Percentiles rank a stretch among this genome's conserved stretches.
Conservation (phyloP, 2,888 invertebrate species). For the Gastrophysa polygoni region DNA sequence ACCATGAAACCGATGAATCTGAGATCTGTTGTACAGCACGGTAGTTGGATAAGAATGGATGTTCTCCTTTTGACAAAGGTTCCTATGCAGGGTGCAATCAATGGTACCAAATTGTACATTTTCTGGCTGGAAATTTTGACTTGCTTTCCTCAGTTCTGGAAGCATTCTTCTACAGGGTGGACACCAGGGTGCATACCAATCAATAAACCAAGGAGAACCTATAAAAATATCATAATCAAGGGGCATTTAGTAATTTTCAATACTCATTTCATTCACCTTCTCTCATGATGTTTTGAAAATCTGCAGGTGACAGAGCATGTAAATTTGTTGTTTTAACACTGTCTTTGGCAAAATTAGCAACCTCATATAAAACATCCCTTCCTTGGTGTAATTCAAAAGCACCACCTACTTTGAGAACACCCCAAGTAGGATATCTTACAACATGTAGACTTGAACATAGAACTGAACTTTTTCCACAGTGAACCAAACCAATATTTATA, state of each 20-base stretch:
- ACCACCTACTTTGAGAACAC: conserved; percentile 74
- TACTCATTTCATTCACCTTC: conserved; percentile 55
- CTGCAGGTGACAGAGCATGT: conserved; percentile 67
- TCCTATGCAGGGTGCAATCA: conserved; percentile 69
- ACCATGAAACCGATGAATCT: conserved; percentile 64
- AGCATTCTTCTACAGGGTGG: conserved; percentile 74
- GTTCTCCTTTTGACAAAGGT: conserved; percentile 65
- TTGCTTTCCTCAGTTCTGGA: conserved; percentile 71
- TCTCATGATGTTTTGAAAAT: conserved; percentile 64
- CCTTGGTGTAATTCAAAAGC: conserved; percentile 78
- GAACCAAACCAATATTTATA: conserved; percentile 66
- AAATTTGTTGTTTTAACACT: conserved; percentile 64
- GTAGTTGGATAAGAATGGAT: conserved; percentile 71
- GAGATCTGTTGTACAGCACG: conserved; percentile 67
- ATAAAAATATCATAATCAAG: conserved; percentile 15
- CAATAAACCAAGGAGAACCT: conserved; percentile 68
- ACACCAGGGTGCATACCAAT: conserved; percentile 82
- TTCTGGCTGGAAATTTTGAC: conserved; percentile 60
- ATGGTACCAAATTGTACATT: conserved; percentile 68
- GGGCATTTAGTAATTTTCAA: not conserved
- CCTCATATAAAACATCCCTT: conserved; percentile 63
- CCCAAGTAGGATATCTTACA: conserved; percentile 70
- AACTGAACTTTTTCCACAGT: conserved; percentile 64
- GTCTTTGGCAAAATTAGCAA: conserved; percentile 70
- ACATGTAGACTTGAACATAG: conserved; percentile 67